Percentiles rank a stretch among this genome's conserved stretches.
Evolutionary conservation across 2,888 invertebrate genomes (phyloP).

Genomic region (Lymantria dispar): DNA sequence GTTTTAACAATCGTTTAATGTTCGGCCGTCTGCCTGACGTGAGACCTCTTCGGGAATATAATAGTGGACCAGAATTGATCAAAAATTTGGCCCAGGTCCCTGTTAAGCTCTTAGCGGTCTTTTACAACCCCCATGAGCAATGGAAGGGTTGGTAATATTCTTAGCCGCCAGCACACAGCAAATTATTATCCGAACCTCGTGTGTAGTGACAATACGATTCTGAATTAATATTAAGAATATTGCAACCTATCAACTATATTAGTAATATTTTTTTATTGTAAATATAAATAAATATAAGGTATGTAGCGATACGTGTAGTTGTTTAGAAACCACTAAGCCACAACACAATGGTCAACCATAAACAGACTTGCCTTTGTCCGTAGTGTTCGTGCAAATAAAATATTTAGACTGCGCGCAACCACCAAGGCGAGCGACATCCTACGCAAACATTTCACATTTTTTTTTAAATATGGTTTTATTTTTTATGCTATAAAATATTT

Average conservation of each 20-base stretch:
- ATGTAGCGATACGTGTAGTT: slow-evolving; percentile 41
- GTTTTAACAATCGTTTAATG: too few species aligned
- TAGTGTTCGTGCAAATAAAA: slow-evolving; percentile 60
- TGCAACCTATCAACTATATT: background rate
- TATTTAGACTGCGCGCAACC: slow-evolving; percentile 50
- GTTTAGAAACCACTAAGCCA: slow-evolving; percentile 60
- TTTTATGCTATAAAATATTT: background rate
- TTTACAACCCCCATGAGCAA: too few species aligned
- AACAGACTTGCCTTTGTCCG: slow-evolving; percentile 58
- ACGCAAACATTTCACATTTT: slow-evolving; percentile 42
- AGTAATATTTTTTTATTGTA: background rate
- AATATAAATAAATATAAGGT: too few species aligned
- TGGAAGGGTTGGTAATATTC: too few species aligned
- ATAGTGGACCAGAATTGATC: too few species aligned
- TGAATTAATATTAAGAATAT: background rate
- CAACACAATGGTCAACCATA: slow-evolving; percentile 59
- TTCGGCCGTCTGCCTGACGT: too few species aligned
- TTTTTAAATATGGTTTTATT: slow-evolving; percentile 4
- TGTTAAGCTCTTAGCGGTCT: too few species aligned
- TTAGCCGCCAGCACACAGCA: too few species aligned
- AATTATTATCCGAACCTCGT: too few species aligned
- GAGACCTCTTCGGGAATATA: too few species aligned
- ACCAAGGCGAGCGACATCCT: slow-evolving; percentile 37
- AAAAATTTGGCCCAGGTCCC: too few species aligned
- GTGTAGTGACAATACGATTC: too few species aligned